Evolutionary conservation across 2,113 vertebrate species (phyloP).

Genomic region (Paedocypris sp.): DNA sequence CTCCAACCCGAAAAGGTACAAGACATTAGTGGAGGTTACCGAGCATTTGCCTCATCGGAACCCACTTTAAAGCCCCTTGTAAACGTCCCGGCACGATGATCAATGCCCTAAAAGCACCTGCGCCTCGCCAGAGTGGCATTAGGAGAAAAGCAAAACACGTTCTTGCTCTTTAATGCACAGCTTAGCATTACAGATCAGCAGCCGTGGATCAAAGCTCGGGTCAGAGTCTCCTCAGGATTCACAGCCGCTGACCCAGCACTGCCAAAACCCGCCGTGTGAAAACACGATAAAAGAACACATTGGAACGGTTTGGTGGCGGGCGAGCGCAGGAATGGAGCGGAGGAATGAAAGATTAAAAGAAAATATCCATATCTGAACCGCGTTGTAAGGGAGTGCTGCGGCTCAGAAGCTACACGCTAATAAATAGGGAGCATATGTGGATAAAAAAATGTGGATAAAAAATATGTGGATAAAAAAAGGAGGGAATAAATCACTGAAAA

Average conservation of each 20-base stretch:
- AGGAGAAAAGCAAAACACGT: neutral
- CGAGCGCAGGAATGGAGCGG: neutral
- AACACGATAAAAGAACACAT: constrained; percentile 22
- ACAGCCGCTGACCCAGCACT: neutral
- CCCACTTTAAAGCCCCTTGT: constrained; percentile 7
- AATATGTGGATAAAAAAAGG: too few relatives aligned
- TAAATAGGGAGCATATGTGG: constrained; percentile 4
- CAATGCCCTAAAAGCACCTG: constrained; percentile 8
- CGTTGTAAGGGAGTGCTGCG: neutral
- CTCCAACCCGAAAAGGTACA: neutral
- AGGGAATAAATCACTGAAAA: neutral
- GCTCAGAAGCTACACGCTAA: neutral
- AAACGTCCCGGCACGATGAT: constrained; percentile 14
- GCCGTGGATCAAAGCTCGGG: constrained; percentile 26
- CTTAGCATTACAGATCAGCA: constrained; percentile 22
- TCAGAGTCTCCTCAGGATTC: constrained; percentile 14
- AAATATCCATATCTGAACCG: neutral
- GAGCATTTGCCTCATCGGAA: neutral
- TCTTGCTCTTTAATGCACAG: constrained; percentile 19
- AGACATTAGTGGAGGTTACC: neutral
- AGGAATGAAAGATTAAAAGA: constrained; percentile 1
- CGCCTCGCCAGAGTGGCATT: constrained; percentile 3
- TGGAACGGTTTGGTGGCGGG: constrained; percentile 8
- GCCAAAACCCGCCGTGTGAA: neutral
- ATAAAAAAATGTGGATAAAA: too few relatives aligned